Evolutionary conservation across 1,140 invertebrate genomes (phyloP).

Genomic region (Dendroctonus ponderosae): DNA sequence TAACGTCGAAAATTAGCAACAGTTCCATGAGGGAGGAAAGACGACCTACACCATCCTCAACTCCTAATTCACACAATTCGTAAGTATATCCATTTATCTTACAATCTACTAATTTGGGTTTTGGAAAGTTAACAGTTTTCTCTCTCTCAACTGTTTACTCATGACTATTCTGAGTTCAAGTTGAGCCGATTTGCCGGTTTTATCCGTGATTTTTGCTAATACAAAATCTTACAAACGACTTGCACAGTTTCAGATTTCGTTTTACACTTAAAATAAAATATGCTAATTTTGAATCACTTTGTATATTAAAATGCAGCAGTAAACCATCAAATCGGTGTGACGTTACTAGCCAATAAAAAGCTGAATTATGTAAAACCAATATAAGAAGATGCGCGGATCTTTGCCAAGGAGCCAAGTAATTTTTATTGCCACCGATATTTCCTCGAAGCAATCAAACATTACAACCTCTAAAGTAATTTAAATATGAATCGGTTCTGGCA

Average conservation of each 20-base stretch:
- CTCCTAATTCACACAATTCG: conserved; percentile 51
- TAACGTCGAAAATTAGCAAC: conserved; percentile 77
- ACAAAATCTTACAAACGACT: no score
- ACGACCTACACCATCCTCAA: conserved; percentile 64
- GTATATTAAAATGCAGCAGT: background rate
- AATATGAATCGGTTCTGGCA: conserved; percentile 13
- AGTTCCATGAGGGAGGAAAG: conserved; percentile 65
- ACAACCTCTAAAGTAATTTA: conserved; percentile 12
- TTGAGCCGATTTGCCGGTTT: no score
- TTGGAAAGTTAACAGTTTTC: no score
- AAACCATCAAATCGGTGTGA: background rate
- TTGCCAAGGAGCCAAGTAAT: conserved; percentile 16
- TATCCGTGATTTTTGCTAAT: no score
- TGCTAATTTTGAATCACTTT: no score
- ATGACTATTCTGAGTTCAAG: no score
- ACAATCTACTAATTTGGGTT: background rate
- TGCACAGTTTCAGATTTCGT: no score
- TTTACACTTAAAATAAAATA: background rate
- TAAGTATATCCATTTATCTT: conserved; percentile 36
- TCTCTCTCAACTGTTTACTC: no score
- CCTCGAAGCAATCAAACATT: conserved; percentile 21
- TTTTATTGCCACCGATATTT: conserved; percentile 18
- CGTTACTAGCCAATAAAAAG: conserved; percentile 18
- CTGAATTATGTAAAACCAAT: conserved; percentile 22
- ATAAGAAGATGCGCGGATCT: conserved; percentile 5